Evolutionary conservation across 2,113 vertebrate species (phyloP).

Genomic region (Notiomystis cincta): DNA sequence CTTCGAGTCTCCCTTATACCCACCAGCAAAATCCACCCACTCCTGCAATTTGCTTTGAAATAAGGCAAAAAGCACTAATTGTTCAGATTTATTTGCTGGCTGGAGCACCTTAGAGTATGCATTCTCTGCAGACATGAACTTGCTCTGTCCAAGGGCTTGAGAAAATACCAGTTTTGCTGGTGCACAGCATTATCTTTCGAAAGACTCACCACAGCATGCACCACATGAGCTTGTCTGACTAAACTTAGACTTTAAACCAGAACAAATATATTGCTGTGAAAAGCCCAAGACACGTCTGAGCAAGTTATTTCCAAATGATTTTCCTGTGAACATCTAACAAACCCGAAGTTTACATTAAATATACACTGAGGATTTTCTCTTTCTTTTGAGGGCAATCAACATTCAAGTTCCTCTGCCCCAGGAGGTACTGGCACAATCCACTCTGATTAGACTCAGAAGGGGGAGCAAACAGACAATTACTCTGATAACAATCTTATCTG

Average conservation of each 20-base stretch:
- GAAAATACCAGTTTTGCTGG: background rate
- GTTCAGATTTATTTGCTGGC: background rate
- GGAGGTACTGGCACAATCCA: constrained; percentile 25
- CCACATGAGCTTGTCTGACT: background rate
- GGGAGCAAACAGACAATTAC: constrained; percentile 43
- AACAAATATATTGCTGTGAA: background rate
- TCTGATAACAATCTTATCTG: constrained; percentile 34
- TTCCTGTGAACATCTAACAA: background rate
- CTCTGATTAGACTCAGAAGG: constrained; percentile 1
- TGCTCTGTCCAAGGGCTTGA: background rate
- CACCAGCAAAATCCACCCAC: constrained; percentile 22
- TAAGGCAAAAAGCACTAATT: background rate
- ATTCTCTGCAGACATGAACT: background rate
- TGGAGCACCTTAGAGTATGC: background rate
- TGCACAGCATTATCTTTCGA: background rate
- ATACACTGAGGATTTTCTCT: background rate
- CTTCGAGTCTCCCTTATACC: background rate
- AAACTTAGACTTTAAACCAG: background rate
- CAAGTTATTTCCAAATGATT: background rate
- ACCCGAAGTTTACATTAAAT: constrained; percentile 27
- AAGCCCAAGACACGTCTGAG: background rate
- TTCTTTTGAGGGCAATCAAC: constrained; percentile 30
- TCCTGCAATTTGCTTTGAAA: constrained; percentile 31
- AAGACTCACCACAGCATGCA: background rate
- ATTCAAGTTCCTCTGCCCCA: background rate